A percentile compares a stretch with the other conserved stretches of the same genome.
Evolutionary conservation across 2,888 invertebrate species (phyloP).

Genomic region (Lymantria monacha): DNA sequence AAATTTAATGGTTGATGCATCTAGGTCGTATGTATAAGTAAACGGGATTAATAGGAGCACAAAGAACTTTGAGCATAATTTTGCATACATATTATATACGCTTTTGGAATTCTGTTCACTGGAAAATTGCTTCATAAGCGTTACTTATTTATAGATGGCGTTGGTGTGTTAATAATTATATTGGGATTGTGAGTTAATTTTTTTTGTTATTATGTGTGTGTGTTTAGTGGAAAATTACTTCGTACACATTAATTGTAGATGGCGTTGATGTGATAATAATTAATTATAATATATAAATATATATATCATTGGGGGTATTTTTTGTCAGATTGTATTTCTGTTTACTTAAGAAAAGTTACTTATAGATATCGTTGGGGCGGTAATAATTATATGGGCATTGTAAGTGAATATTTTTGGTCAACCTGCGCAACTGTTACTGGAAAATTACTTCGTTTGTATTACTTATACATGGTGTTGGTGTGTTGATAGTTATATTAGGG

Average conservation of each 20-base stretch:
- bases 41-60: constrained; percentile 23
- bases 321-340: no score
- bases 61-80: constrained; percentile 27
- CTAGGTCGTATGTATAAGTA: constrained; percentile 16
- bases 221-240: no score
- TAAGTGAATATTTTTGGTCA: no score
- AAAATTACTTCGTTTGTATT: no score
- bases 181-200: background rate
- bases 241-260: no score
- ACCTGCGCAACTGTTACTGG: no score
- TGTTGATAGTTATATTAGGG: no score
- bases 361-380: no score
- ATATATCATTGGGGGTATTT: constrained; percentile 18
- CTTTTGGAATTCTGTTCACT: constrained; percentile 16
- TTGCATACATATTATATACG: constrained; percentile 20
- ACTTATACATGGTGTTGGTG: no score
- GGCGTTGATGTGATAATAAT: no score
- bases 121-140: constrained; percentile 21
- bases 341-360: no score
- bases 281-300: constrained; percentile 7
- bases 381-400: no score
- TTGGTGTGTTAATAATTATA: background rate
- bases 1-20: constrained; percentile 6
- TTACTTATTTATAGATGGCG: constrained; percentile 8
- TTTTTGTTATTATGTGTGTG: background rate